These are phyloP conservation scores for Onthophagus sagittarius DNA, from an alignment of 2,888 invertebrate genomes.

Conservation along the genomic window DNA sequence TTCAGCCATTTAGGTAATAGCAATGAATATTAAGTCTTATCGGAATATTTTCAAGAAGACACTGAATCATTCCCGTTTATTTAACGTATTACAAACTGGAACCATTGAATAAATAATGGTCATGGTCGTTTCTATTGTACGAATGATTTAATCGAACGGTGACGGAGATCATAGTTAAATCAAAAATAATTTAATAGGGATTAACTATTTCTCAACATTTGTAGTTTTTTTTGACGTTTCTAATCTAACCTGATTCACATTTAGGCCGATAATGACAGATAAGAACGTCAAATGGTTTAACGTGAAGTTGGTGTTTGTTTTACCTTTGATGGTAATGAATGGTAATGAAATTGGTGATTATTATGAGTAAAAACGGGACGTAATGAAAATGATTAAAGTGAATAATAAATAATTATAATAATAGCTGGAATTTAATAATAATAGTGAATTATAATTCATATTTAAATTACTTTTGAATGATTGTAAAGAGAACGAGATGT, in stretches of 20 bases:
- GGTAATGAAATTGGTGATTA: too few species aligned
- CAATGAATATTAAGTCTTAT: neutral
- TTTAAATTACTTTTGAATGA: too few species aligned
- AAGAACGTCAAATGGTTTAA: too few species aligned
- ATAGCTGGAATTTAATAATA: too few species aligned
- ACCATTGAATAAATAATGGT: neutral
- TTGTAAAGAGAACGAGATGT: too few species aligned
- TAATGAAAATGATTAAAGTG: too few species aligned
- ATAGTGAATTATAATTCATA: too few species aligned
- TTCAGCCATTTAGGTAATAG: slow-evolving; percentile 14
- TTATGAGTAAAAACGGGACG: too few species aligned
- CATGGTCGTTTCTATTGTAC: neutral
- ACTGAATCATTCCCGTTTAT: neutral
- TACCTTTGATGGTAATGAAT: too few species aligned
- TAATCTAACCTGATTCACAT: neutral
- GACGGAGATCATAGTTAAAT: neutral
- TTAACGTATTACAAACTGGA: neutral
- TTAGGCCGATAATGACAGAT: too few species aligned
- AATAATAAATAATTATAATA: too few species aligned
- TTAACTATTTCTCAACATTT: neutral
- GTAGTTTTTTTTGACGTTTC: neutral
- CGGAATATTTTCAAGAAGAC: neutral
- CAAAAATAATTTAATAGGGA: neutral
- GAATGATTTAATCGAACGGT: neutral
- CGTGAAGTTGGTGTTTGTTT: too few species aligned